phyloP scores from a whole-genome alignment of 35 echinoderm and acorn worm species.

The Acanthaster planci region DNA sequence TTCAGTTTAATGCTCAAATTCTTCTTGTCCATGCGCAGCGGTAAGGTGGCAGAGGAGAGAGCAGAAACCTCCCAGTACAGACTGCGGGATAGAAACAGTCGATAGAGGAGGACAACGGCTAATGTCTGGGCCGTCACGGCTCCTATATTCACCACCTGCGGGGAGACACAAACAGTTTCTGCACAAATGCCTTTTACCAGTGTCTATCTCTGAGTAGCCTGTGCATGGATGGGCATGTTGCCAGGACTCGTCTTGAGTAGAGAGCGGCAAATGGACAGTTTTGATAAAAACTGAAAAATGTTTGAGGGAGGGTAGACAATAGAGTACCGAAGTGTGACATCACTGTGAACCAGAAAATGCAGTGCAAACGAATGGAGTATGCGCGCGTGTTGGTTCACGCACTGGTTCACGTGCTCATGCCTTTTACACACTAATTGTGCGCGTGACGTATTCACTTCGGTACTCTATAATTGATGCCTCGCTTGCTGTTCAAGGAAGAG shows the following conservation, averaged over 20 bases:
- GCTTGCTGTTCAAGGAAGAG: too few relatives aligned
- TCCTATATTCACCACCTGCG: slow-evolving; percentile 65
- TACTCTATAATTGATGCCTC: too few relatives aligned
- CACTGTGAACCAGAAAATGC: too few relatives aligned
- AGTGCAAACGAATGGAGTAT: too few relatives aligned
- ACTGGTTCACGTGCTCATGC: too few relatives aligned
- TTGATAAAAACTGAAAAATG: neutral
- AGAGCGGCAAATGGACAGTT: neutral
- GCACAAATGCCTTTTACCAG: neutral
- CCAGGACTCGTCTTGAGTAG: neutral
- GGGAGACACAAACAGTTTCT: slow-evolving; percentile 2
- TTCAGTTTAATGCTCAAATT: slow-evolving; percentile 69
- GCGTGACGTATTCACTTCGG: too few relatives aligned
- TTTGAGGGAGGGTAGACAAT: too few relatives aligned
- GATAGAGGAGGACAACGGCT: slow-evolving; percentile 73
- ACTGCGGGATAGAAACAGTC: slow-evolving; percentile 82
- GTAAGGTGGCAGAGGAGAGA: slow-evolving; percentile 75
- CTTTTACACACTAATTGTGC: too few relatives aligned
- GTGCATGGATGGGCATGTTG: neutral
- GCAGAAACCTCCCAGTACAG: slow-evolving; percentile 95
- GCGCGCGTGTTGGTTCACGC: too few relatives aligned
- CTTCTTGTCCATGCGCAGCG: slow-evolving; percentile 77
- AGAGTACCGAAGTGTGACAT: too few relatives aligned
- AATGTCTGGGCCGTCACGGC: slow-evolving; percentile 62
- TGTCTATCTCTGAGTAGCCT: neutral